A percentile compares a stretch with the other conserved stretches of the same genome.
Evolutionary conservation across 2,888 invertebrate species (phyloP).

Genomic region (Drosophila anceps): DNA sequence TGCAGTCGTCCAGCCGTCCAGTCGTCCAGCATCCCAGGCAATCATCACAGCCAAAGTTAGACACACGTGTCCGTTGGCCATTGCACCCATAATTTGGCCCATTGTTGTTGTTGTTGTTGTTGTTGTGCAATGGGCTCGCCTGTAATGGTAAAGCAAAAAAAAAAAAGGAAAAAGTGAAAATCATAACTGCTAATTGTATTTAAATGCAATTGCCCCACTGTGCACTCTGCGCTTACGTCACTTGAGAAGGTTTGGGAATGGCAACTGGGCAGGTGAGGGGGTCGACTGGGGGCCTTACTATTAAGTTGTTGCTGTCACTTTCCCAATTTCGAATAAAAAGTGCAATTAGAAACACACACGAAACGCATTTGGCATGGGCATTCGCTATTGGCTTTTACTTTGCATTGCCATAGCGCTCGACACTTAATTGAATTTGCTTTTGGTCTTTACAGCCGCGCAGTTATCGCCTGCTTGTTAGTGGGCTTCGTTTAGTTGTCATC

Average conservation of each 20-base stretch:
- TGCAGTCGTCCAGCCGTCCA: conserved; percentile 38
- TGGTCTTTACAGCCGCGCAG: conserved; percentile 46
- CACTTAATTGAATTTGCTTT: conserved; percentile 69
- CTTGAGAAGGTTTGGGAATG: conserved; percentile 32
- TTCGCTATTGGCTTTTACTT: conserved; percentile 64
- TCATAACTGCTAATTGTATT: conserved; percentile 80
- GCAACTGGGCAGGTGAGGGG: conserved; percentile 8
- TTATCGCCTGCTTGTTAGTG: conserved; percentile 48
- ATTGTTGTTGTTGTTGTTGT: conserved; percentile 31
- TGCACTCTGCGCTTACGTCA: conserved; percentile 64
- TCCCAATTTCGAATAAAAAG: conserved; percentile 42
- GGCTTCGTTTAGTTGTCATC: conserved; percentile 11
- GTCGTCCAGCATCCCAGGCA: conserved; percentile 50
- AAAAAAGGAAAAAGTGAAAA: conserved; percentile 72
- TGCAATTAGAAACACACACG: conserved; percentile 62
- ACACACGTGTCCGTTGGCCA: conserved; percentile 73
- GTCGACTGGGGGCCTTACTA: neutral
- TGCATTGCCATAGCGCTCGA: conserved; percentile 48
- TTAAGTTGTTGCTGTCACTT: conserved; percentile 39
- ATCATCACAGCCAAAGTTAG: conserved; percentile 52
- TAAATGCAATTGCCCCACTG: conserved; percentile 65
- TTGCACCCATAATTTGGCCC: conserved; percentile 58
- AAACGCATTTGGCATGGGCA: conserved; percentile 54
- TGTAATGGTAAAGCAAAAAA: conserved; percentile 29
- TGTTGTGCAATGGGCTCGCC: conserved; percentile 28